Evolutionary conservation across 2,888 invertebrate genomes (phyloP), one percentile per base, ranked within the genome.

Genomic region (Callimorpha dominula): DNA sequence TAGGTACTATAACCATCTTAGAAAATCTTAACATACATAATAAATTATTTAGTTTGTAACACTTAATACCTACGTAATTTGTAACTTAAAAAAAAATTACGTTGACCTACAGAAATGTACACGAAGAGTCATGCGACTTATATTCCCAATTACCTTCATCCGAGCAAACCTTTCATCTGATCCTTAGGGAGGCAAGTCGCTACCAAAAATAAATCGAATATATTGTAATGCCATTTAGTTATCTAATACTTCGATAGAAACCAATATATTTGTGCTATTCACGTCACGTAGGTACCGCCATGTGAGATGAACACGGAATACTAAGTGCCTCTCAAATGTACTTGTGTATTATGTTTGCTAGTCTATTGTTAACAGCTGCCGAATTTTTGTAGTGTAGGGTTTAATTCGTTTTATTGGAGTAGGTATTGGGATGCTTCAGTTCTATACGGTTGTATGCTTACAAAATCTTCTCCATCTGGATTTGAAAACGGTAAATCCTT

Each of bases 211-310:
- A 72, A 72, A 78, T 60, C 49, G 42, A 65, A 73, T 73, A 68
- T 63, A 73, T 69, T 63, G 52, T 66, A 46, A 31, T 49, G 11
- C 20, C 54, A 77, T 81, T 75, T 72, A 73, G 65, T 81, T 81
- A 81, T 75, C 73, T 72, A 76, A 81, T 76, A 81, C 72, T 78
- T 72, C 74, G 63, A 65, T 64, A 11, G 64, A 42, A 50, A 52
- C 42, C 60, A 49, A 68, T 65, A 42, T 62, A 71, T 70, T 17
- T 65, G 43, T 70, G 40, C 14, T 20, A 72, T 62, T 70, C 68
- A 54, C 0, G 7, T 73, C 73, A 73, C 73, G 73, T 70, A 43
- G 40, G 1, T 40, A 50, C 65, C 42, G 54, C 62, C 62, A 14
- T 62, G 60, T 43, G 20, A 42, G 42, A 69, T 43, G 64, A 9